Conservation (phyloP, 2,113 vertebrate genomes). For the Pleuronectes platessa region DNA sequence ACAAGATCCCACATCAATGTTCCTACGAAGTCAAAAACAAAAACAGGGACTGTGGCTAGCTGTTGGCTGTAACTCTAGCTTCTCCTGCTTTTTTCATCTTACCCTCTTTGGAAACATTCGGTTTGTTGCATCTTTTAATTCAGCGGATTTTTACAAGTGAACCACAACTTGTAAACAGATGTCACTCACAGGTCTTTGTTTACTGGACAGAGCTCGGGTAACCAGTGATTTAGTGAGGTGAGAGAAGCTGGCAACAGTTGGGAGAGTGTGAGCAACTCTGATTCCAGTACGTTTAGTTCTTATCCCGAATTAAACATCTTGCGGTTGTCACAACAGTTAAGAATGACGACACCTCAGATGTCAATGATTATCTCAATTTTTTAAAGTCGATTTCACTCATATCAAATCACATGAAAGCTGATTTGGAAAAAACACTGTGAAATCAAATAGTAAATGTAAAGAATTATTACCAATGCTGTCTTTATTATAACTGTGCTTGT, state of each 20-base stretch:
- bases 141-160: background rate
- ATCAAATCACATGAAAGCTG: no score
- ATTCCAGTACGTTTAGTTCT: slow-evolving; percentile 13
- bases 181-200: slow-evolving; percentile 5
- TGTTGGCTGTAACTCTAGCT: background rate
- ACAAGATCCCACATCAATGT: no score
- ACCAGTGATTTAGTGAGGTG: background rate
- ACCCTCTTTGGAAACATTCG: background rate
- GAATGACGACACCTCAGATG: background rate
- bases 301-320: slow-evolving; percentile 4
- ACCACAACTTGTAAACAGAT: background rate
- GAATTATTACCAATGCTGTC: no score
- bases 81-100: background rate
- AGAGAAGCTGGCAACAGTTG: slow-evolving; percentile 12
- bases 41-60: no score
- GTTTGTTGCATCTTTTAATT: background rate
- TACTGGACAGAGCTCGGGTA: background rate
- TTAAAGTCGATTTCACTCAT: no score
- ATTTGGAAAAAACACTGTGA: no score
- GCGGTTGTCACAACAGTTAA: background rate
- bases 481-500: no score
- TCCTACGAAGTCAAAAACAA: no score
- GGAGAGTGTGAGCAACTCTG: background rate
- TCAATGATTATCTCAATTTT: background rate
- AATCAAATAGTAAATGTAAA: no score